Conservation (phyloP, 2,888 invertebrate genomes). For the Oasisia sp. region DNA sequence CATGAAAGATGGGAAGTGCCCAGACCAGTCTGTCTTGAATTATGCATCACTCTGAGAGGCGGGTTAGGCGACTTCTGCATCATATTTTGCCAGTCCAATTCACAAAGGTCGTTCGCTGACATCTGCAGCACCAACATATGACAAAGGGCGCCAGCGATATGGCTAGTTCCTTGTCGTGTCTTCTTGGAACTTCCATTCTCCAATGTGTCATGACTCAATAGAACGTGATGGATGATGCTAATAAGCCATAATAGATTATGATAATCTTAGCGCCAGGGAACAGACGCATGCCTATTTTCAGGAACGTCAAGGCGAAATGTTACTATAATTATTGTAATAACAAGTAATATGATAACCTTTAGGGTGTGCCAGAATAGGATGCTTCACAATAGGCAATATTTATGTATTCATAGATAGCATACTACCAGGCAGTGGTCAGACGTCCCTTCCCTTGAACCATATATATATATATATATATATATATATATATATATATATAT, state of each 20-base stretch:
- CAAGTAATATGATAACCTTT: neutral
- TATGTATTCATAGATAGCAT: too few species aligned
- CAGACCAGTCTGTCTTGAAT: neutral
- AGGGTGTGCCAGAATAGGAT: too few species aligned
- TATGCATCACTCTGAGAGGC: neutral
- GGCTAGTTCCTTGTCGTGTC: neutral
- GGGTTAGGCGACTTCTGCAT: neutral
- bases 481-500: neutral
- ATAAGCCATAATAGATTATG: neutral
- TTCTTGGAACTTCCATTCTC: neutral
- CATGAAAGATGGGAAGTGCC: too few species aligned
- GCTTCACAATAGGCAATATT: too few species aligned
- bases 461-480: too few species aligned
- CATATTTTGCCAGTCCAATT: neutral
- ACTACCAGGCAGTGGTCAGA: too few species aligned
- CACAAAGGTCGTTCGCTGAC: neutral
- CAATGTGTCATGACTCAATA: neutral
- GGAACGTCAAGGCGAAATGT: neutral
- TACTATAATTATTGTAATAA: neutral
- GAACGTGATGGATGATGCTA: neutral
- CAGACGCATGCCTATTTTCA: neutral
- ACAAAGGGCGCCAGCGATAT: neutral
- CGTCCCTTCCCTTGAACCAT: too few species aligned
- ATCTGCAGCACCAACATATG: neutral
- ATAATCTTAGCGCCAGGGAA: neutral